A percentile compares a stretch with the other conserved stretches of the same genome.
Evolutionary conservation across 2,888 invertebrate species (phyloP).

Genomic region (Serripes groenlandicus): DNA sequence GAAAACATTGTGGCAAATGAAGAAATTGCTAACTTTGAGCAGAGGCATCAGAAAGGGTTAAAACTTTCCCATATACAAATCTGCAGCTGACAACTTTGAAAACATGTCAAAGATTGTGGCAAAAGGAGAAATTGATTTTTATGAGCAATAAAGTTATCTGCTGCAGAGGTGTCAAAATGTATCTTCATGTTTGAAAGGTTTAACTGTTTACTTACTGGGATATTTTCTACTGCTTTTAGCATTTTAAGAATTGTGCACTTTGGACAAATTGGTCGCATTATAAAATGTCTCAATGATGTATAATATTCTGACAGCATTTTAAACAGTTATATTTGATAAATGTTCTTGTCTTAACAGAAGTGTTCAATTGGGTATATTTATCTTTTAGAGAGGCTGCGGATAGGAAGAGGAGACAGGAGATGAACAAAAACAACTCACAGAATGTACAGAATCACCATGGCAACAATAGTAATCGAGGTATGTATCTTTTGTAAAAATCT

Average conservation of each 20-base stretch:
- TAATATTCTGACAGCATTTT: not conserved
- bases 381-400: constrained; percentile 60
- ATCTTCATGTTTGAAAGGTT: no score
- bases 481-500: no score
- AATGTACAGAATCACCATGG: constrained; percentile 3
- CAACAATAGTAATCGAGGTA: not conserved
- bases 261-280: no score
- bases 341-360: not conserved
- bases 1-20: not conserved
- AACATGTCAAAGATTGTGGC: not conserved
- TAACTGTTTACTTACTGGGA: no score
- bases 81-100: not conserved
- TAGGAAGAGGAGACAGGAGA: constrained; percentile 54
- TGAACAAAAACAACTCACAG: constrained; percentile 21
- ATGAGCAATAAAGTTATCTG: no score
- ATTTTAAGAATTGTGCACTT: no score
- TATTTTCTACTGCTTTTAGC: no score
- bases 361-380: no score
- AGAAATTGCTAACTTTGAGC: not conserved
- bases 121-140: not conserved
- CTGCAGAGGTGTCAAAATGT: no score
- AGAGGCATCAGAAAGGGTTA: not conserved
- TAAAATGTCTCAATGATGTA: no score
- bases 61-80: not conserved
- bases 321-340: no score